Conservation (phyloP, 1,140 invertebrate genomes). For the Bombus sibiricus region DNA sequence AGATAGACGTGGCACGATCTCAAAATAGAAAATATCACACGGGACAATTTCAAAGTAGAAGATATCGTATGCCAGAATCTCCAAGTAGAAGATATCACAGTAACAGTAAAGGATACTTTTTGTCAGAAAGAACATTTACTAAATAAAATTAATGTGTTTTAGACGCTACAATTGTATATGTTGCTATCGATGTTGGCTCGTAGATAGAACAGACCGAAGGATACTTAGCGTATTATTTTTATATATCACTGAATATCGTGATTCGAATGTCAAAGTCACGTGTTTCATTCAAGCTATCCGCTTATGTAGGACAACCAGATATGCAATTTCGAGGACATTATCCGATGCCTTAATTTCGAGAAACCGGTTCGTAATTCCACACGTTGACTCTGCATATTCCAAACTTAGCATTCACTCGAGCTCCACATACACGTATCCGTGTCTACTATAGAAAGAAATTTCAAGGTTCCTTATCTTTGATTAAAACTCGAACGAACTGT, state of each 20-base stretch:
- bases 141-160: too few relatives aligned
- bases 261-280: neutral
- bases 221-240: too few relatives aligned
- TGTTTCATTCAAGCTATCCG: neutral
- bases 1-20: too few relatives aligned
- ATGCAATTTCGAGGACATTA: neutral
- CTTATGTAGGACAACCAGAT: neutral
- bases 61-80: too few relatives aligned
- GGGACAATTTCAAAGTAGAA: too few relatives aligned
- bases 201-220: too few relatives aligned
- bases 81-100: too few relatives aligned
- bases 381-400: neutral
- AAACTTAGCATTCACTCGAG: neutral
- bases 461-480: neutral
- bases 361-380: slow-evolving; percentile 5
- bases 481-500: neutral
- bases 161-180: too few relatives aligned
- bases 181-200: too few relatives aligned
- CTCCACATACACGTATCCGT: neutral
- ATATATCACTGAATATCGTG: neutral
- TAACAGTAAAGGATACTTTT: too few relatives aligned
- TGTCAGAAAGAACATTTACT: too few relatives aligned
- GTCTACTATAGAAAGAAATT: neutral
- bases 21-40: too few relatives aligned
- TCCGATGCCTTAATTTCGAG: neutral